A percentile compares a stretch with the other conserved stretches of the same genome.
These are phyloP conservation scores for Hormaphis cornu DNA, from an alignment of 1,140 invertebrate species.

Conservation along the genomic window DNA sequence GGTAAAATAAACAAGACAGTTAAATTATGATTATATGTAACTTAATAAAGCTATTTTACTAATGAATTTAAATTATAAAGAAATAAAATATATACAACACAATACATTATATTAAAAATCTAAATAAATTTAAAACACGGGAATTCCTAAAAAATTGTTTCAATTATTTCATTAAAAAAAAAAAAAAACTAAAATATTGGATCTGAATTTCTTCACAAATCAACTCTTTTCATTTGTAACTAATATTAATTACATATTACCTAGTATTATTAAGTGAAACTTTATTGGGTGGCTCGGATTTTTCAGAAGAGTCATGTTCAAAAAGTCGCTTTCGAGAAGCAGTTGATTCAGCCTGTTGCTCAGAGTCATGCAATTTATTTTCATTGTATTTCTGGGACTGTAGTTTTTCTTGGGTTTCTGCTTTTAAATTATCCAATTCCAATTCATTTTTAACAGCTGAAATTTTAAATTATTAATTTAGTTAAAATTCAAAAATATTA, in stretches of 20 bases:
- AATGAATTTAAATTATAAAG: too few relatives aligned
- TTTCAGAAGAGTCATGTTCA: neutral
- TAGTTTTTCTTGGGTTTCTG: slow-evolving; percentile 86
- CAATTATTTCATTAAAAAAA: neutral
- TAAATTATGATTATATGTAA: too few relatives aligned
- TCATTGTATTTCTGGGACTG: slow-evolving; percentile 80
- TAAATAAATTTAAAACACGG: too few relatives aligned
- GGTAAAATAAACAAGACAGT: too few relatives aligned
- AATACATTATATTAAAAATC: neutral
- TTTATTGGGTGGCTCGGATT: slow-evolving; percentile 11
- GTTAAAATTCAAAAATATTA: neutral
- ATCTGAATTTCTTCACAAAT: too few relatives aligned
- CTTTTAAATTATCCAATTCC: slow-evolving; percentile 77
- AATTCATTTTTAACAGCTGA: slow-evolving; percentile 71
- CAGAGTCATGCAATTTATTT: slow-evolving; percentile 51
- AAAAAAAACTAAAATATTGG: neutral
- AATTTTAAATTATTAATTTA: slow-evolving; percentile 37
- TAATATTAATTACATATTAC: too few relatives aligned
- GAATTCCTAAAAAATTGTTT: too few relatives aligned
- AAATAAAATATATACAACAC: too few relatives aligned
- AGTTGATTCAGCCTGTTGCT: neutral
- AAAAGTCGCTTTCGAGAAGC: neutral
- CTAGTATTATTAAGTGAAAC: neutral
- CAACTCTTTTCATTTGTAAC: too few relatives aligned
- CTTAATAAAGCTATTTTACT: too few relatives aligned